These are phyloP conservation scores for Pandemis corylana DNA, from an alignment of 2,888 invertebrate species.

Conservation along the genomic window DNA sequence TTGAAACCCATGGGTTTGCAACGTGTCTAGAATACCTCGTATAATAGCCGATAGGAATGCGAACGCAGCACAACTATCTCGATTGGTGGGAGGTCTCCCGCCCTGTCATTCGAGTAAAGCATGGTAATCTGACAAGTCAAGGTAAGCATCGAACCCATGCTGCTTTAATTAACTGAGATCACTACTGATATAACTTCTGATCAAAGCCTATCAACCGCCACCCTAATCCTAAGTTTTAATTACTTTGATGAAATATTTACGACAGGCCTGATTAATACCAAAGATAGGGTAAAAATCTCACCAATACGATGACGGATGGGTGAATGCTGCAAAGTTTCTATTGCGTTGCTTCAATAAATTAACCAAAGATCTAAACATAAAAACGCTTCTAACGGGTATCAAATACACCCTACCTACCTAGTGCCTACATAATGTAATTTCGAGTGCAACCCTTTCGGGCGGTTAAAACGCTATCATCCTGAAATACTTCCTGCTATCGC, in stretches of 20 bases:
- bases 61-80: constrained; percentile 22
- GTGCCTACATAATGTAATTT: too few species aligned
- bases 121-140: constrained; percentile 39
- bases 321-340: not conserved
- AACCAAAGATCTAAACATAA: too few species aligned
- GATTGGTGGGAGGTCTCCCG: constrained; percentile 4
- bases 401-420: too few species aligned
- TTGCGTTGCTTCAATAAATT: not conserved
- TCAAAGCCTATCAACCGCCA: constrained; percentile 46
- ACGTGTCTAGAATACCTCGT: constrained; percentile 7
- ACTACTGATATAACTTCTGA: constrained; percentile 44
- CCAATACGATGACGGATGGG: not conserved
- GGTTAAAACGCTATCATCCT: too few species aligned
- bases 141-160: constrained; percentile 41
- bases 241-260: constrained; percentile 44
- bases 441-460: too few species aligned
- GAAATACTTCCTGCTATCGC: too few species aligned
- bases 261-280: constrained; percentile 31
- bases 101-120: constrained; percentile 12
- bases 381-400: too few species aligned
- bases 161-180: constrained; percentile 45
- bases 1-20: constrained; percentile 6
- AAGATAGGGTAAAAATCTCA: constrained; percentile 30
- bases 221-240: constrained; percentile 46
- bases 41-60: constrained; percentile 22